Evolutionary conservation across 2,888 invertebrate species (phyloP), one percentile per base, ranked within the genome.

Genomic region (Salpingus planirostris): DNA sequence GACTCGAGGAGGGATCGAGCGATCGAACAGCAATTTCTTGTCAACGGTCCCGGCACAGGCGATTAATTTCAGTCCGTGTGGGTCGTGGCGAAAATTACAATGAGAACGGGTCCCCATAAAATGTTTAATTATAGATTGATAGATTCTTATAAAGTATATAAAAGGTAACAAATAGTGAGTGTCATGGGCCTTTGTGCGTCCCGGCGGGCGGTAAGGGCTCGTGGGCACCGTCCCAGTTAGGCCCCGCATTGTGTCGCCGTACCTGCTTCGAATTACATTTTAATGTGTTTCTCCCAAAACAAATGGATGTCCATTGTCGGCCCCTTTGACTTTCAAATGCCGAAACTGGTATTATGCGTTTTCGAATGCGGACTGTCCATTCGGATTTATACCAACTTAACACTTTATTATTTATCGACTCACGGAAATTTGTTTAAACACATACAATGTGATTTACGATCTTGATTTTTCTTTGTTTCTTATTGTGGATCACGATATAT

Each of bases 201-300:
- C 22, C 61, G 39, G 46, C 57, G 46, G 62, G 62, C 52, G 52
- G 52, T 45, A 37, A 46, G 46, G 50, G 51, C 52, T 51, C 53
- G 52, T 47, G 49, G 50, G 50, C 47, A 46, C 48, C 44, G 46
- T 27, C 35, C 18, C 39, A 35, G 39, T 35, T 38, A 54, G 59
- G 57, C 57, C 57, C 52, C 57, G 58, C 55, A 62, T 63, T 62
- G 63, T 64, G 62, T 62, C 62, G 56, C n/a, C 58, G 54, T 61
- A 62, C 60, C 62, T 61, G 60, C 50, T 50, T 62, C 60, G 57
- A 60, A 61, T 62, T 62, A 60, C 62, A 63, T 62, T 64, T 62
- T 62, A 62, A 63, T 63, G 59, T 59, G 61, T 60, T 63, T 62
- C 55, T 50, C 58, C 59, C 59, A 62, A 65, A 65, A 65, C 63